A percentile compares a stretch with the other conserved stretches of the same genome.
Evolutionary conservation across 2,113 vertebrate species (phyloP).

Genomic region (Cebidichthys violaceus): DNA sequence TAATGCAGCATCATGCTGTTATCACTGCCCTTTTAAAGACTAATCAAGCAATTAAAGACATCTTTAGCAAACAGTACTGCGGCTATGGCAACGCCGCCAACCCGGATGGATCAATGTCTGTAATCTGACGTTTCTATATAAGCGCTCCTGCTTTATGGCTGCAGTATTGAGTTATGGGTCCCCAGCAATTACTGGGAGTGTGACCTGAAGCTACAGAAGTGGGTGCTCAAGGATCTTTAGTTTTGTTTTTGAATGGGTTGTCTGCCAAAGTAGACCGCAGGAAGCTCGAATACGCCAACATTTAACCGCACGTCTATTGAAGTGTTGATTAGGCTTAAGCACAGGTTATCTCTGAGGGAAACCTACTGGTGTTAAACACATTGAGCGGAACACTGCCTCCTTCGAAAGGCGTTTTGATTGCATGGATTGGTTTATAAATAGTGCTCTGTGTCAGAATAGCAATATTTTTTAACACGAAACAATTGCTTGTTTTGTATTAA

Average conservation of each 20-base stretch:
- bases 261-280: background rate
- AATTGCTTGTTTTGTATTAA: background rate
- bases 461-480: background rate
- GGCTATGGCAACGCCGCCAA: slow-evolving; percentile 64
- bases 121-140: slow-evolving; percentile 64
- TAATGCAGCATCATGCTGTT: slow-evolving; percentile 62
- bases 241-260: slow-evolving; percentile 32
- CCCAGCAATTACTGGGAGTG: slow-evolving; percentile 66
- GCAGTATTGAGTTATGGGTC: slow-evolving; percentile 68
- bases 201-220: slow-evolving; percentile 52
- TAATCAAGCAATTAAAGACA: slow-evolving; percentile 77
- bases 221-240: slow-evolving; percentile 35
- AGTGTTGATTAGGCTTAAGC: background rate
- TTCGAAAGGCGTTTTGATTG: background rate
- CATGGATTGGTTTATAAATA: background rate
- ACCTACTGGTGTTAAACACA: background rate
- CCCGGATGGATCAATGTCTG: slow-evolving; percentile 62
- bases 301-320: background rate
- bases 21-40: slow-evolving; percentile 73
- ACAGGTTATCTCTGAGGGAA: background rate
- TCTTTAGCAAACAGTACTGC: slow-evolving; percentile 47
- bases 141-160: slow-evolving; percentile 34
- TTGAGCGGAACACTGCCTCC: too few species aligned
- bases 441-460: background rate
- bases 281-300: background rate